A percentile compares a stretch with the other conserved stretches of the same genome.
These are phyloP conservation scores for Drosophila pallidifrons DNA, from an alignment of 1,140 invertebrate genomes.

Conservation along the genomic window DNA sequence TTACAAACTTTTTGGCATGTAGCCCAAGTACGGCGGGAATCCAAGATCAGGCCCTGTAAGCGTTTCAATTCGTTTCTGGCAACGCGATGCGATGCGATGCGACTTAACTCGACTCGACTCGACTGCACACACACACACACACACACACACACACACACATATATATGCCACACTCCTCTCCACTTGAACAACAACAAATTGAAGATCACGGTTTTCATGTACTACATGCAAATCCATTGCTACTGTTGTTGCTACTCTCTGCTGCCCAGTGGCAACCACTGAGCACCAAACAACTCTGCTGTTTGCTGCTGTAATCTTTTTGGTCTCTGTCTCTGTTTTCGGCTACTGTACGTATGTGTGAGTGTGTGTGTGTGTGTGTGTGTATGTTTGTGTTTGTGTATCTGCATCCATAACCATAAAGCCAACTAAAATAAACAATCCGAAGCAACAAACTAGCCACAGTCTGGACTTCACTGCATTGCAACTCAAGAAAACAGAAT, in stretches of 20 bases:
- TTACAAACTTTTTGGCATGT: slow-evolving; percentile 81
- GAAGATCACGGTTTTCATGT: slow-evolving; percentile 84
- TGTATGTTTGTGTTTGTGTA: slow-evolving; percentile 17
- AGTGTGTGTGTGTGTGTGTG: slow-evolving; percentile 24
- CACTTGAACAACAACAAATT: slow-evolving; percentile 71
- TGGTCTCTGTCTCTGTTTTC: slow-evolving; percentile 1
- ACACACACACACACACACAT: no score
- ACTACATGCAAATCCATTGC: slow-evolving; percentile 85
- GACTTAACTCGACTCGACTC: slow-evolving; percentile 36
- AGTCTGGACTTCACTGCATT: slow-evolving; percentile 3
- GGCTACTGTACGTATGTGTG: slow-evolving; percentile 42
- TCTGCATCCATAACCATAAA: slow-evolving; percentile 72
- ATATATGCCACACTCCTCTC: background rate
- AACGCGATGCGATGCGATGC: slow-evolving; percentile 45
- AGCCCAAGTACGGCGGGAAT: slow-evolving; percentile 68
- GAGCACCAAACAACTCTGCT: slow-evolving; percentile 3
- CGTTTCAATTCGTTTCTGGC: slow-evolving; percentile 54
- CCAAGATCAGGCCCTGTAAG: slow-evolving; percentile 64
- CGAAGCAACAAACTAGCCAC: slow-evolving; percentile 40
- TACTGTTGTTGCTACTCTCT: slow-evolving; percentile 81
- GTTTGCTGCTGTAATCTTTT: background rate
- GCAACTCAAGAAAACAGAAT: background rate
- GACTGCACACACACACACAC: background rate
- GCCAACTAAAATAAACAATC: slow-evolving; percentile 78
- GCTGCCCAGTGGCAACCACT: slow-evolving; percentile 31